Evolutionary conservation across 2,888 invertebrate genomes (phyloP).

Genomic region (Amblyteles armatorius): DNA sequence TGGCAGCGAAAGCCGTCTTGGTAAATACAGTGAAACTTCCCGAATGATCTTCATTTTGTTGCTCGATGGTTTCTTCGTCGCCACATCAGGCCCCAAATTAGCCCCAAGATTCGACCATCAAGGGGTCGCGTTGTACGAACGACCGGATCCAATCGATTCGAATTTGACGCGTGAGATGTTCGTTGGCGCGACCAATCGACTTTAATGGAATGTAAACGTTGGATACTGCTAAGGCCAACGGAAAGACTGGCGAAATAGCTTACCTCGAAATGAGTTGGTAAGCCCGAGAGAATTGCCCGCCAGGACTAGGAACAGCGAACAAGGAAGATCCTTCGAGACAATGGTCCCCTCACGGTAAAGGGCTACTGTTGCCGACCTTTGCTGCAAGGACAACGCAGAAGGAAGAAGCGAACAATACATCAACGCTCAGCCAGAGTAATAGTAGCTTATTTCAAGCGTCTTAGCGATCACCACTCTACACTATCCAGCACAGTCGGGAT

Average conservation of each 20-base stretch:
- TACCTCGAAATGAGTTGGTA: not conserved
- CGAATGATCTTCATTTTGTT: not conserved
- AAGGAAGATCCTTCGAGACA: slow-evolving; percentile 42
- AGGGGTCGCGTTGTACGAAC: not conserved
- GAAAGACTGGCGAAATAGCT: slow-evolving; percentile 27
- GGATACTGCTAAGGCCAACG: not conserved
- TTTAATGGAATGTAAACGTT: slow-evolving; percentile 11
- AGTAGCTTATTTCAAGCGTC: slow-evolving; percentile 66
- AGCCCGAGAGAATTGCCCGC: slow-evolving; percentile 25
- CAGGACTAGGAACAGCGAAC: not conserved
- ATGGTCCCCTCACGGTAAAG: slow-evolving; percentile 34
- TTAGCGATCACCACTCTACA: slow-evolving; percentile 52
- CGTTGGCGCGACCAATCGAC: not conserved
- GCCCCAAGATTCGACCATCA: not conserved
- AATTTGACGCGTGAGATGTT: not conserved
- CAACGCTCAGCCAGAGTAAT: slow-evolving; percentile 70
- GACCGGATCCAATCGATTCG: not conserved
- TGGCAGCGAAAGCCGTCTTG: not conserved
- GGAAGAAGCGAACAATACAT: slow-evolving; percentile 55
- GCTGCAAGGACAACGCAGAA: slow-evolving; percentile 15
- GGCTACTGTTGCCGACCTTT: slow-evolving; percentile 30
- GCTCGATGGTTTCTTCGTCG: not conserved
- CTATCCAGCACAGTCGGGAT: not conserved
- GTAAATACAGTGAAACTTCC: not conserved
- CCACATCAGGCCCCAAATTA: not conserved